Conservation (phyloP, 2,888 invertebrate species). For the Hermaeophaga mercurialis region DNA sequence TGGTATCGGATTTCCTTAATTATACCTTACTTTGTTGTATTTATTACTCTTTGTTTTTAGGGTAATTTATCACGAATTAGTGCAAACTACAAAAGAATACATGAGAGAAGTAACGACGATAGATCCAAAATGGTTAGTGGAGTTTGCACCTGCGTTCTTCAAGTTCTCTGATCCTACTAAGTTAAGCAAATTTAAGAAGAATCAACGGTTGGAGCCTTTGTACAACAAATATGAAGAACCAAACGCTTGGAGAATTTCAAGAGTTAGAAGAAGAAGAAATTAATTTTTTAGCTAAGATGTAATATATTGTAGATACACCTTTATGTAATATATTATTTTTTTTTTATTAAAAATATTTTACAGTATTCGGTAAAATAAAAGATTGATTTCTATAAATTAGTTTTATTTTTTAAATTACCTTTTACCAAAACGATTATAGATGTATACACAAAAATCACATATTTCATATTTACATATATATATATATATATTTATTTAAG, state of each 20-base stretch:
- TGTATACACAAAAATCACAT: conserved; percentile 51
- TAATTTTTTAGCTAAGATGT: conserved; percentile 56
- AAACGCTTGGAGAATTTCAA: conserved; percentile 98
- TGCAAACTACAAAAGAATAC: conserved; percentile 98
- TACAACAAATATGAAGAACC: conserved; percentile 99
- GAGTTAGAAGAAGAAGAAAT: conserved; percentile 86
- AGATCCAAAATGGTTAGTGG: conserved; percentile 98
- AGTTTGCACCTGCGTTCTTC: conserved; percentile 99
- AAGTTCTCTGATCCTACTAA: conserved; percentile 98
- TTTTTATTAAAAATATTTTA: no score
- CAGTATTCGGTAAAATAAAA: no score
- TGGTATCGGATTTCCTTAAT: no score
- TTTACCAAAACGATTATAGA: conserved; percentile 47
- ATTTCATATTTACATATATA: conserved; percentile 47
- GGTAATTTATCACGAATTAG: conserved; percentile 98
- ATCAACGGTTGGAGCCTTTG: conserved; percentile 95
- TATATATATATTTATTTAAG: conserved; percentile 43
- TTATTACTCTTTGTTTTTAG: conserved; percentile 59
- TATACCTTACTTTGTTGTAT: background rate
- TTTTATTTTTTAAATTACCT: conserved; percentile 46
- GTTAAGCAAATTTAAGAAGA: conserved; percentile 98
- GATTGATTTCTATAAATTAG: conserved; percentile 46
- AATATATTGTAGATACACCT: conserved; percentile 1
- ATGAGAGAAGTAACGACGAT: conserved; percentile 98
- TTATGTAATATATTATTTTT: no score